Percentiles rank a stretch among this genome's conserved stretches.
Conservation (phyloP, 92 coral and sea anemone species). For the Umimayanthus kanabou region DNA sequence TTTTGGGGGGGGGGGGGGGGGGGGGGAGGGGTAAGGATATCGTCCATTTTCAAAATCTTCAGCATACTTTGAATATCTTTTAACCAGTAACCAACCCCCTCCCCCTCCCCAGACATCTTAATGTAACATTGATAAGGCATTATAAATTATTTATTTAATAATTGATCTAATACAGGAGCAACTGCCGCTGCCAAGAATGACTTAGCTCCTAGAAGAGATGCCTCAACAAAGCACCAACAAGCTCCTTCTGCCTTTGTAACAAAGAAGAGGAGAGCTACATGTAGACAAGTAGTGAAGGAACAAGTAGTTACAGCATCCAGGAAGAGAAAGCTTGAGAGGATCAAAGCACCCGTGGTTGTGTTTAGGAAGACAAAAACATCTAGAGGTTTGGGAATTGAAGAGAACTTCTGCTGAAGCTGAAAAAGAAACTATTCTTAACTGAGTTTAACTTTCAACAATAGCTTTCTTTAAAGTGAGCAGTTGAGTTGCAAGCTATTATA, state of each 20-base stretch:
- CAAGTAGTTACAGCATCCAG: constrained; percentile 44
- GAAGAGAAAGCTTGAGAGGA: constrained; percentile 65
- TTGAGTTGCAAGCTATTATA: too few relatives aligned
- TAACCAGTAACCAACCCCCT: too few relatives aligned
- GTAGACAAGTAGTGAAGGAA: constrained; percentile 4
- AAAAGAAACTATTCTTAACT: too few relatives aligned
- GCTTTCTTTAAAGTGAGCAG: too few relatives aligned
- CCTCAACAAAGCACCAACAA: neutral
- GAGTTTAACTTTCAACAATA: too few relatives aligned
- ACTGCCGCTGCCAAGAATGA: neutral
- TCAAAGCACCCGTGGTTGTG: constrained; percentile 70
- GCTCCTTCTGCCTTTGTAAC: neutral
- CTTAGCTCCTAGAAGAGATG: neutral
- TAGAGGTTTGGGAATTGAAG: constrained; percentile 7
- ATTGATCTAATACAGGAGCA: neutral
- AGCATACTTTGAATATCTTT: too few relatives aligned
- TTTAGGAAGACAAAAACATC: constrained; percentile 33
- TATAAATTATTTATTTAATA: too few relatives aligned
- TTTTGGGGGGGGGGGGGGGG: too few relatives aligned
- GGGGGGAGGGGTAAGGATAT: too few relatives aligned
- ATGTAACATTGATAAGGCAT: too few relatives aligned
- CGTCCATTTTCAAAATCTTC: too few relatives aligned
- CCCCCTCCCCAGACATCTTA: too few relatives aligned
- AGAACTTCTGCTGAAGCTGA: neutral
- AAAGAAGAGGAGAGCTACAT: constrained; percentile 17